Evolutionary conservation across 30 jellyfish, hydroid and myxozoan species (phyloP), one percentile per base, ranked within the genome.

Genomic region (Turritopsis dohrnii): DNA sequence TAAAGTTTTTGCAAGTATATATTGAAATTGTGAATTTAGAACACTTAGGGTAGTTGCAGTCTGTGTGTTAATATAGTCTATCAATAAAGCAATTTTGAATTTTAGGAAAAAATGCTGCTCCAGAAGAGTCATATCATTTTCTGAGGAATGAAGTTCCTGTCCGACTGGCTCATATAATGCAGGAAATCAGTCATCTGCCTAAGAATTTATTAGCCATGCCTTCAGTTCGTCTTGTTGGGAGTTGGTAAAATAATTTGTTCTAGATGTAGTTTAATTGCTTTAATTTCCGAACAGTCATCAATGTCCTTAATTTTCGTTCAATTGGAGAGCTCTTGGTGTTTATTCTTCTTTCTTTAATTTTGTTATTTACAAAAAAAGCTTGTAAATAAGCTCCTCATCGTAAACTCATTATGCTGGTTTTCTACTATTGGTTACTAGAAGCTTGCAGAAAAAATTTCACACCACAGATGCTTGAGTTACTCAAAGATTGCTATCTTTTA

Each of bases 81-180:
- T 3, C 13, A 41, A 3, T 41, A 41, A 41, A 41, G 5, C 60
- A 41, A 5, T 41, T 41, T 5, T 41, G 5, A 3, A 41, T 41
- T 73, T 17, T 71, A 93, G 98, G 98, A 18, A 83, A 86, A 74
- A 88, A 65, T 79, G 98, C 98, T 18, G 84, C 96, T 1, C 96
- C 92, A 53, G 72, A 73, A 26, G 98, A 88, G 29, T 93, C 98
- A 23, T 93, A 83, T 79, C 81, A 85, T 1, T 93, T 93, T 79
- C 90, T 93, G 29, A 85, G 92, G 21, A 93, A 88, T 89, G 98
- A 93, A 93, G 96, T 93, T 72, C 96, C 98, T 8, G 94, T 93
- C 30, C 82, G 98, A 66, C 88, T 93, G 87, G 96, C 98, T 7
- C 98, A 93, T 54, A 93, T 93, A 5, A 93, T 93, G 98, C 94